A percentile compares a stretch with the other conserved stretches of the same genome.
phyloP scores from a whole-genome alignment of 2,797 vertebrate species.

The Falco naumanni region DNA sequence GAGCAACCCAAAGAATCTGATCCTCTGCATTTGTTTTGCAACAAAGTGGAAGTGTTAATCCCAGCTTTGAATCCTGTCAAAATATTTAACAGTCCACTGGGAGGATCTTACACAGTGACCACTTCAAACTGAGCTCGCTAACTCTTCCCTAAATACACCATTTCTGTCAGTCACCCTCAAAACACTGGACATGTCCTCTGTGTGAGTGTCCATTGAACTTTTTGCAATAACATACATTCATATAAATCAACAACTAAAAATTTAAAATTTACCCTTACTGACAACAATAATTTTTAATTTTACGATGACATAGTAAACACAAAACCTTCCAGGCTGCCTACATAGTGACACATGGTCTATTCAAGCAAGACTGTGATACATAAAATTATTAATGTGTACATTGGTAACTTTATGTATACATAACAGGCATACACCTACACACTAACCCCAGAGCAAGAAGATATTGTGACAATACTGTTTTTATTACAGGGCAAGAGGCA shows the following conservation, averaged over 20 bases:
- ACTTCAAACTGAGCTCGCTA: neutral
- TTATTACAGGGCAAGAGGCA: neutral
- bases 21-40: neutral
- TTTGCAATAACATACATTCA: neutral
- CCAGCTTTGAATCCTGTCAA: neutral
- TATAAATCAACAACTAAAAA: neutral
- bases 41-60: neutral
- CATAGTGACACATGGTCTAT: neutral
- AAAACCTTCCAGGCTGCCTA: neutral
- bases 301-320: neutral
- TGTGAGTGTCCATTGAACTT: neutral
- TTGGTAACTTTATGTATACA: neutral
- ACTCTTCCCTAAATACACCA: neutral
- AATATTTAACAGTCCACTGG: slow-evolving; percentile 3
- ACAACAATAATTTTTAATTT: neutral
- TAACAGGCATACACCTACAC: neutral
- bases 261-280: neutral
- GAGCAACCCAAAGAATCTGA: neutral
- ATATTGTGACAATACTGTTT: neutral
- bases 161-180: neutral
- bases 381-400: neutral
- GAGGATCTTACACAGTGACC: neutral
- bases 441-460: neutral
- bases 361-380: neutral
- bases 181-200: neutral